Evolutionary conservation across 92 coral and sea anemone genomes (phyloP).

Genomic region (Anthopleura xanthogrammica): DNA sequence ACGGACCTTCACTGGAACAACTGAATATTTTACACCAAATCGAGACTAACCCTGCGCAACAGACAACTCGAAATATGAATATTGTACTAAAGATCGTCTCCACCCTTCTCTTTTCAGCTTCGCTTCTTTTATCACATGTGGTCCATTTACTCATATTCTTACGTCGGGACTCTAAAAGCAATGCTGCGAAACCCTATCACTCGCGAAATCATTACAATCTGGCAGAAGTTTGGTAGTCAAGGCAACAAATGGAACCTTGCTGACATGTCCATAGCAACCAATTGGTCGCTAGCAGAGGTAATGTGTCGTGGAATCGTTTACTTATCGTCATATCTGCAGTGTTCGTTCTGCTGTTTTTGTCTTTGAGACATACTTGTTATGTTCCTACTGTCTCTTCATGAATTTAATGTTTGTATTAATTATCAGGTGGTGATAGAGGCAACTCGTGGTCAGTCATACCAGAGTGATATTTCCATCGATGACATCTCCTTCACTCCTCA

Average conservation of each 20-base stretch:
- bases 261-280: slow-evolving; percentile 44
- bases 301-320: neutral
- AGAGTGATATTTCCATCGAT: slow-evolving; percentile 60
- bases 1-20: too few relatives aligned
- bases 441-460: slow-evolving; percentile 27
- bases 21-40: too few relatives aligned
- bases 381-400: neutral
- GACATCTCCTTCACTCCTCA: slow-evolving; percentile 63
- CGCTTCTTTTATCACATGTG: slow-evolving; percentile 65
- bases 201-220: slow-evolving; percentile 27
- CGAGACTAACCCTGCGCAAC: too few relatives aligned
- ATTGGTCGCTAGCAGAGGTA: slow-evolving; percentile 68
- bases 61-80: neutral
- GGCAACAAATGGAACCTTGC: slow-evolving; percentile 62
- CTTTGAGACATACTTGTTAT: neutral
- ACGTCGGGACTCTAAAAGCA: slow-evolving; percentile 39
- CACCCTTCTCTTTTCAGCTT: slow-evolving; percentile 26
- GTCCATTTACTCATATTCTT: neutral
- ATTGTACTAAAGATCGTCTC: neutral
- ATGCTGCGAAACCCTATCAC: slow-evolving; percentile 55
- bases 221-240: slow-evolving; percentile 51
- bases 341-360: too few relatives aligned
- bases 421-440: slow-evolving; percentile 59
- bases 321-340: too few relatives aligned
- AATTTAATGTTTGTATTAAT: neutral